Evolutionary conservation across 1,140 invertebrate species (phyloP).

Genomic region (Drosophila auraria): DNA sequence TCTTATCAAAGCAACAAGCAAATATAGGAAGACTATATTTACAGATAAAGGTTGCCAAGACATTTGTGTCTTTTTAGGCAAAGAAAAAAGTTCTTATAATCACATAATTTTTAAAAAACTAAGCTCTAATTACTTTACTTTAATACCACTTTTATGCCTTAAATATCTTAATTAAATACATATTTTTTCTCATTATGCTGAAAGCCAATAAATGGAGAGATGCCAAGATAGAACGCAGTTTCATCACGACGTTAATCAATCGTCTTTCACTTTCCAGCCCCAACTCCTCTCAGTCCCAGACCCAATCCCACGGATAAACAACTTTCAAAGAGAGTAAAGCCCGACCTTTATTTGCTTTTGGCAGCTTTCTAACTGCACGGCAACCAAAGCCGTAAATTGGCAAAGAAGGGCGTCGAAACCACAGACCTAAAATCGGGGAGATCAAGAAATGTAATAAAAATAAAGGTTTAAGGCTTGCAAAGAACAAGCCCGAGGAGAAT

Average conservation of each 20-base stretch:
- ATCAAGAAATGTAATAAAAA: constrained; percentile 33
- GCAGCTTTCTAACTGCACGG: constrained; percentile 72
- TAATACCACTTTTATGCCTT: neutral
- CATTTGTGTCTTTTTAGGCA: neutral
- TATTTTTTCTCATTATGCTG: neutral
- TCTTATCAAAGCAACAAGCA: constrained; percentile 2
- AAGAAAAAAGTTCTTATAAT: neutral
- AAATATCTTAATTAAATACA: neutral
- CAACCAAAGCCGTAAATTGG: constrained; percentile 51
- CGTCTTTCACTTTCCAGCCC: constrained; percentile 41
- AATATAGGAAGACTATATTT: neutral
- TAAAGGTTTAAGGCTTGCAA: neutral
- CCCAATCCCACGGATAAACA: constrained; percentile 33
- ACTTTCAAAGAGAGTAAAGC: constrained; percentile 48
- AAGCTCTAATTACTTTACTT: neutral
- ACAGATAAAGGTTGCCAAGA: neutral
- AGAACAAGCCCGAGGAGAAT: constrained; percentile 3
- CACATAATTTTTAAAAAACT: neutral
- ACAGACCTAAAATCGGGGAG: constrained; percentile 22
- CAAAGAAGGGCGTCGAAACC: constrained; percentile 61
- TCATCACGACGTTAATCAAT: constrained; percentile 38
- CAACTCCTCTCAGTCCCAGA: neutral
- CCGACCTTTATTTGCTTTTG: constrained; percentile 79
- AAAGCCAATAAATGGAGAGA: neutral
- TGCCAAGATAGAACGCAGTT: constrained; percentile 14